These are phyloP conservation scores for Ammodramus savannarum DNA, from an alignment of 2,113 vertebrate species.

Conservation along the genomic window DNA sequence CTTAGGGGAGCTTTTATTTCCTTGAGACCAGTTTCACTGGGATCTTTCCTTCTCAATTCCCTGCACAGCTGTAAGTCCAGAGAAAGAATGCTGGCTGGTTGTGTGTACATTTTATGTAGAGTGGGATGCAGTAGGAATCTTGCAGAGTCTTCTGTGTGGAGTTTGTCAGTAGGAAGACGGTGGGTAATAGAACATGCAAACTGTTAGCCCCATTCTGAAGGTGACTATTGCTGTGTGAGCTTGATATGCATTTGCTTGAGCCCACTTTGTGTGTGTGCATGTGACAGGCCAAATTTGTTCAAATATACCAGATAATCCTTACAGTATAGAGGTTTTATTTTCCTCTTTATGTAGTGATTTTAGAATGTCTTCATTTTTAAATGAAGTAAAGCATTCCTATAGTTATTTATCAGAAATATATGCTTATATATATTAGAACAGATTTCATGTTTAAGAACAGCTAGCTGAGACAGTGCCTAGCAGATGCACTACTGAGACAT, in stretches of 20 bases:
- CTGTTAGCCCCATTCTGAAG: neutral
- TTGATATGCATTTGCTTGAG: neutral
- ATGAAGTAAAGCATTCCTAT: neutral
- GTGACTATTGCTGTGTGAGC: neutral
- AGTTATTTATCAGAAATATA: neutral
- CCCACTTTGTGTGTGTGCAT: neutral
- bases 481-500: neutral
- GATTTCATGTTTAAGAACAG: neutral
- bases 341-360: neutral
- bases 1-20: neutral
- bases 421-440: neutral
- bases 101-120: accelerated
- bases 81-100: neutral
- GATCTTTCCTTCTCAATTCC: neutral
- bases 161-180: neutral
- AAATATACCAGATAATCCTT: neutral
- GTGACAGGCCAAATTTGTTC: neutral
- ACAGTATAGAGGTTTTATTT: neutral
- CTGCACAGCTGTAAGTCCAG: neutral
- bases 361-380: neutral
- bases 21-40: neutral
- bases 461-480: neutral
- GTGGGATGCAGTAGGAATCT: neutral
- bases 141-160: neutral
- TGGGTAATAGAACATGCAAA: neutral